Evolutionary conservation across 2,888 invertebrate species (phyloP).

Genomic region (Ariolimax columbianus): DNA sequence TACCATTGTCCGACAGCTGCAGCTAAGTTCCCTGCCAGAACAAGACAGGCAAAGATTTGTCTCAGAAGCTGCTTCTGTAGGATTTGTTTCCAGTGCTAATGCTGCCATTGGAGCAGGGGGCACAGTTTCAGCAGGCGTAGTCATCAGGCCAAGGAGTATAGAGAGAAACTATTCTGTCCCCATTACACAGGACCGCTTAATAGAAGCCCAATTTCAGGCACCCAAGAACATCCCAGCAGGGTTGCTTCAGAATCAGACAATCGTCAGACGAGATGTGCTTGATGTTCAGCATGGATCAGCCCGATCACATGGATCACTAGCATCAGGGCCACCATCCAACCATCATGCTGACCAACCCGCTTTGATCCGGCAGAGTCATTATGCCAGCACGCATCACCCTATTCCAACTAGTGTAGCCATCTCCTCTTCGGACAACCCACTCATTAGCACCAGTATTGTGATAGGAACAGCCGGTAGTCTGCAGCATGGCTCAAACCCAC

Average conservation of each 20-base stretch:
- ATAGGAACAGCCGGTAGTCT: background rate
- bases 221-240: slow-evolving; percentile 18
- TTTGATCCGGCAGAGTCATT: slow-evolving; percentile 7
- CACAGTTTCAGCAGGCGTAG: background rate
- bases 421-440: background rate
- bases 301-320: background rate
- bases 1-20: slow-evolving; percentile 46
- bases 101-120: background rate
- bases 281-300: slow-evolving; percentile 24
- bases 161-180: slow-evolving; percentile 21
- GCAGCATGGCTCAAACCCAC: slow-evolving; percentile 9
- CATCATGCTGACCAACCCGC: background rate
- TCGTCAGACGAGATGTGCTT: slow-evolving; percentile 33
- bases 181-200: slow-evolving; percentile 4
- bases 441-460: background rate
- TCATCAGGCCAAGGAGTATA: slow-evolving; percentile 11
- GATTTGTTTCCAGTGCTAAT: background rate
- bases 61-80: slow-evolving; percentile 20
- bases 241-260: slow-evolving; percentile 40
- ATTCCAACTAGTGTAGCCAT: background rate
- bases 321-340: background rate
- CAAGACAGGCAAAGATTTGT: slow-evolving; percentile 47
- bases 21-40: slow-evolving; percentile 37
- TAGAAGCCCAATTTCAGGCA: slow-evolving; percentile 23
- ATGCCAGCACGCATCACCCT: background rate